Evolutionary conservation across 2,797 vertebrate genomes (phyloP).

Genomic region (Okamejei kenojei): DNA sequence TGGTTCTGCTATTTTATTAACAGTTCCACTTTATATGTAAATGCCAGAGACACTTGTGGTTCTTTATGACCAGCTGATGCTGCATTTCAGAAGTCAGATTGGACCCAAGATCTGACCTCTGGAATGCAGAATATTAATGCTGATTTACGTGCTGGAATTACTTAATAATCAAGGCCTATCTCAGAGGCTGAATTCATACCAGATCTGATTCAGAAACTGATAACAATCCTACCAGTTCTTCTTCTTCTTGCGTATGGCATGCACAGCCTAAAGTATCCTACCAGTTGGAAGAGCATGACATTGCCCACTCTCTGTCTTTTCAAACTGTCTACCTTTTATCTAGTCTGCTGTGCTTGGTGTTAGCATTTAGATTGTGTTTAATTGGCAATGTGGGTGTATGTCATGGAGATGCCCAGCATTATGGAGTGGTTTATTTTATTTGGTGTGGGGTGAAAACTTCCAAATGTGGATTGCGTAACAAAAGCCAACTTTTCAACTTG

Average conservation of each 20-base stretch:
- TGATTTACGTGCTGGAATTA: not conserved
- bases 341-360: not conserved
- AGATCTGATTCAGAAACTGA: not conserved
- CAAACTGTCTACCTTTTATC: not conserved
- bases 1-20: not conserved
- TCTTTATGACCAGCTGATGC: not conserved
- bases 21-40: not conserved
- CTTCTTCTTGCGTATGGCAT: too few relatives aligned
- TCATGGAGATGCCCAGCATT: not conserved
- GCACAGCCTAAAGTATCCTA: not conserved
- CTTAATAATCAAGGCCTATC: not conserved
- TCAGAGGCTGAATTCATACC: not conserved
- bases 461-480: not conserved
- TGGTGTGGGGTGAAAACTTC: not conserved
- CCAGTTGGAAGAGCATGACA: not conserved
- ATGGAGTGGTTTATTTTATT: not conserved
- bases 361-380: not conserved
- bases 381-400: not conserved
- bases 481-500: not conserved
- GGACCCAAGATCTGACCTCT: not conserved
- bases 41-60: not conserved
- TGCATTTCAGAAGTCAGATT: constrained; percentile 9
- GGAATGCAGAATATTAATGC: not conserved
- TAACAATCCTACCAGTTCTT: not conserved
- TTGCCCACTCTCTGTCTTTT: not conserved